A percentile compares a stretch with the other conserved stretches of the same genome.
Evolutionary conservation across 2,113 vertebrate genomes (phyloP).

Genomic region (Chaetura pelagica): DNA sequence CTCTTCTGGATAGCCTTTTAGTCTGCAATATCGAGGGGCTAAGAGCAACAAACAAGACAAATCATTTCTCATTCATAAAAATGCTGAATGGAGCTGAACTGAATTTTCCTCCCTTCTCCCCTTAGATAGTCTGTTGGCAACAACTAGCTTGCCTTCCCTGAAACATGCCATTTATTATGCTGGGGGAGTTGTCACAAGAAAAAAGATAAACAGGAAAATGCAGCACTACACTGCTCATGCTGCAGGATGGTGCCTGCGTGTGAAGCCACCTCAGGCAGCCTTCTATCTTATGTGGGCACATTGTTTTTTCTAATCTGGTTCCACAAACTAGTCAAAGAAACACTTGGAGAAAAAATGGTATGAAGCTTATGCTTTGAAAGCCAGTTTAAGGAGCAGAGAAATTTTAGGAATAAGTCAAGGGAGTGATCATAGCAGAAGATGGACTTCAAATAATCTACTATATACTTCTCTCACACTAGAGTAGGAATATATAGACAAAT

Average conservation of each 20-base stretch:
- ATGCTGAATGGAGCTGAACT: not conserved
- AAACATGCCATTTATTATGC: not conserved
- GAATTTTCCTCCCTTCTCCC: not conserved
- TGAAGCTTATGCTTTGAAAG: not conserved
- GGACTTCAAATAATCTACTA: not conserved
- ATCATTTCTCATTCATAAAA: not conserved
- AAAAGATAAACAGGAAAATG: not conserved
- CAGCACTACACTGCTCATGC: not conserved
- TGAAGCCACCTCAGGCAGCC: not conserved
- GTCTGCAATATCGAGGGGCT: not conserved
- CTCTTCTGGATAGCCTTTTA: not conserved
- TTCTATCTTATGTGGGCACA: accelerated
- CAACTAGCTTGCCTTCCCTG: not conserved
- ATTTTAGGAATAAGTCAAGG: not conserved
- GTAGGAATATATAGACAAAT: not conserved
- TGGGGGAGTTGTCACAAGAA: not conserved
- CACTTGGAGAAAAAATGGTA: not conserved
- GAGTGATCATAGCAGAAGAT: not conserved
- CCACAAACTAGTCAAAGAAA: not conserved
- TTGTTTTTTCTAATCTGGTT: not conserved
- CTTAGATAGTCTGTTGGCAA: not conserved
- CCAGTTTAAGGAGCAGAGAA: not conserved
- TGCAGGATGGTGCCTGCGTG: not conserved
- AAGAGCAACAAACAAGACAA: not conserved
- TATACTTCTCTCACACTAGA: not conserved